Evolutionary conservation across 1,140 invertebrate genomes (phyloP).

Genomic region (Sminthurinus signatus): DNA sequence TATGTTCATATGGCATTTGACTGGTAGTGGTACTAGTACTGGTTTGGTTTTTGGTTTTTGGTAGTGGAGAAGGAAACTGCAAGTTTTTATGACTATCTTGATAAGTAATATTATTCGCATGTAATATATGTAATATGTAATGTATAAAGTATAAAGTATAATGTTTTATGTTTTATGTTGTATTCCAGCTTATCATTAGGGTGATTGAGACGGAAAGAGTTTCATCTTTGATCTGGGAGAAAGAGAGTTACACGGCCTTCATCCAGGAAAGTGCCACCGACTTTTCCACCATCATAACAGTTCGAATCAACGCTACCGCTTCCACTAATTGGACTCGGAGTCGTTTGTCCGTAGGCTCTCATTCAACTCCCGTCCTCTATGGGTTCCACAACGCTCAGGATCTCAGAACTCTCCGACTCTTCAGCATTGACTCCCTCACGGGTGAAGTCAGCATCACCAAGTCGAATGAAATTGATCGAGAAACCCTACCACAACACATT

Average conservation of each 20-base stretch:
- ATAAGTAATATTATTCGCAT: no score
- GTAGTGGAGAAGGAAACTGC: no score
- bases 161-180: neutral
- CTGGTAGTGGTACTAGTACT: no score
- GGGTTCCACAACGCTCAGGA: constrained; percentile 41
- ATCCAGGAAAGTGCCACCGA: constrained; percentile 26
- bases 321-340: constrained; percentile 21
- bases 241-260: constrained; percentile 31
- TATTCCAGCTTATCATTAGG: constrained; percentile 33
- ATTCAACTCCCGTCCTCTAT: constrained; percentile 31
- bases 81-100: no score
- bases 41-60: no score
- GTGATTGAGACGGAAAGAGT: constrained; percentile 37
- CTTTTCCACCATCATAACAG: constrained; percentile 20
- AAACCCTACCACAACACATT: constrained; percentile 35
- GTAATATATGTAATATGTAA: no score
- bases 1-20: no score
- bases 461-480: constrained; percentile 32
- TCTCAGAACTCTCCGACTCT: constrained; percentile 24
- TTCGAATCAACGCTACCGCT: constrained; percentile 25
- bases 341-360: neutral
- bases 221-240: constrained; percentile 39
- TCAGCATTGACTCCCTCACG: constrained; percentile 36
- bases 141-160: no score
- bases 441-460: constrained; percentile 30